Percentiles rank a stretch among this genome's conserved stretches.
Evolutionary conservation across 23 tunicate genomes (phyloP).

Genomic region (Phallusia fumigata): DNA sequence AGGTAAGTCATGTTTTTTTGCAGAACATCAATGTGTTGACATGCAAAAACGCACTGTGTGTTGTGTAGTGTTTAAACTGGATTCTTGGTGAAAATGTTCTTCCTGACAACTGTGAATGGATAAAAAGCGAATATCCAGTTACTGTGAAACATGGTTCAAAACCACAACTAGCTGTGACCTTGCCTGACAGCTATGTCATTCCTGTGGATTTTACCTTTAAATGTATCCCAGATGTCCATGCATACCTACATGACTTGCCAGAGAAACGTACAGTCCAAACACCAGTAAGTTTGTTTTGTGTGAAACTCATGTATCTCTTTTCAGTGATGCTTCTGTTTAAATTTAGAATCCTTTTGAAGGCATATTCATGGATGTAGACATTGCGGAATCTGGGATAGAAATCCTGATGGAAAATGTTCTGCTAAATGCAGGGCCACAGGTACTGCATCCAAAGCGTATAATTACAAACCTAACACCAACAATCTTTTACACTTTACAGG

Average conservation of each 20-base stretch:
- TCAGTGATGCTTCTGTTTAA: not conserved
- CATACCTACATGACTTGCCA: constrained; percentile 3
- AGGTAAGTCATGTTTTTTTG: constrained; percentile 17
- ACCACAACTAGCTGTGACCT: constrained; percentile 19
- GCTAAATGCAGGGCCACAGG: not conserved
- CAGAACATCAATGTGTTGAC: too few species aligned
- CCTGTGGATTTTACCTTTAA: not conserved
- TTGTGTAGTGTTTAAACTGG: constrained; percentile 30
- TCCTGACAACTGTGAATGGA: constrained; percentile 21
- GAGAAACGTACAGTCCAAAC: constrained; percentile 10
- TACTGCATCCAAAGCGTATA: not conserved
- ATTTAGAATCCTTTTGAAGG: not conserved
- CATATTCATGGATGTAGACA: not conserved
- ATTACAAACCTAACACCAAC: too few species aligned
- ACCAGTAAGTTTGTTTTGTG: not conserved
- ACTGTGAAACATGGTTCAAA: constrained; percentile 31
- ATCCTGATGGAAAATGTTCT: constrained; percentile 10
- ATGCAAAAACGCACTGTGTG: not conserved
- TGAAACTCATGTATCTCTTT: not conserved
- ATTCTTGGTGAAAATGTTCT: constrained; percentile 23
- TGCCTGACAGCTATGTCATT: constrained; percentile 33
- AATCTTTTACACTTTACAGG: not conserved
- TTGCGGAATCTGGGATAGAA: not conserved
- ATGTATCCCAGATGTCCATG: not conserved
- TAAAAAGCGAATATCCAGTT: not conserved